Percentiles rank a stretch among this genome's conserved stretches.
phyloP scores from a whole-genome alignment of 2,888 invertebrate genomes.

The Nymphalis polychloros region DNA sequence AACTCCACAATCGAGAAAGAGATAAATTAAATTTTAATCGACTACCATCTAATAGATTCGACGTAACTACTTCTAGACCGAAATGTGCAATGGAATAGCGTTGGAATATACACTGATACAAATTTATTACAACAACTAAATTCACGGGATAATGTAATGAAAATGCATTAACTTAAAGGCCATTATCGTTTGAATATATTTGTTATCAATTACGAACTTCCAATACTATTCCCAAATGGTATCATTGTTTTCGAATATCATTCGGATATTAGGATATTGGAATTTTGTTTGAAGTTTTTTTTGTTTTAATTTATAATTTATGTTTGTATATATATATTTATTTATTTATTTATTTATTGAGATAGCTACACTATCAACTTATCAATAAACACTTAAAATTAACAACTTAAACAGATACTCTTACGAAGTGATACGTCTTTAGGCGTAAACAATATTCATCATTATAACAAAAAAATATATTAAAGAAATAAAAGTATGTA shows the following conservation, averaged over 20 bases:
- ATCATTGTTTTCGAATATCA: slow-evolving; percentile 8
- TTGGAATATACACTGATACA: slow-evolving; percentile 12
- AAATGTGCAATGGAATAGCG: slow-evolving; percentile 32
- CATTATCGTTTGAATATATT: slow-evolving; percentile 9
- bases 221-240: slow-evolving; percentile 13
- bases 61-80: slow-evolving; percentile 38
- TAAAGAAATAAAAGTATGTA: too few relatives aligned
- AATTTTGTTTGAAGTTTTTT: not conserved
- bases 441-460: too few relatives aligned
- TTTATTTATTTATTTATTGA: too few relatives aligned
- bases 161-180: slow-evolving; percentile 16
- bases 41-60: slow-evolving; percentile 42
- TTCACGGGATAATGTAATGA: slow-evolving; percentile 27
- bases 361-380: too few relatives aligned
- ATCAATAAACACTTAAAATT: too few relatives aligned
- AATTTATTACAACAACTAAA: slow-evolving; percentile 31
- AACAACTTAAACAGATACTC: too few relatives aligned
- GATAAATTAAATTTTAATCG: slow-evolving; percentile 41
- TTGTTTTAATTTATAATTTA: not conserved
- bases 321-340: too few relatives aligned
- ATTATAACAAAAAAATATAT: too few relatives aligned
- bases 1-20: slow-evolving; percentile 25
- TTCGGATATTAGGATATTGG: not conserved
- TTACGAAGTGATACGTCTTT: too few relatives aligned
- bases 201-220: slow-evolving; percentile 10